phyloP scores from a whole-genome alignment of 2,797 vertebrate species.

The Squalus acanthias region DNA sequence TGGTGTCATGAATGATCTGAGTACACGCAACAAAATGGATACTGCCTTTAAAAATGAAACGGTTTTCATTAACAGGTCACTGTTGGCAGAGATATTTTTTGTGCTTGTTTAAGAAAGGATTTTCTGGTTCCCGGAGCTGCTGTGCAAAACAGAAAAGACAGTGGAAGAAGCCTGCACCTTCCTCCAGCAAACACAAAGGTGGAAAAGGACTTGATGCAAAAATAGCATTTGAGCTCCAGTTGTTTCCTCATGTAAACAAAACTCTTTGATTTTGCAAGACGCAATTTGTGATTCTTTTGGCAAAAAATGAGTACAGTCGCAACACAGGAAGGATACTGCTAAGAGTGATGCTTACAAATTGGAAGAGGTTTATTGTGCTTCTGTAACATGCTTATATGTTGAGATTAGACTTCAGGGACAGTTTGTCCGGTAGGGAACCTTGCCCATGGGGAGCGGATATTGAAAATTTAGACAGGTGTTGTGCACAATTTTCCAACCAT shows the following conservation, averaged over 20 bases:
- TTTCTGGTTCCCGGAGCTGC: background rate
- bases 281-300: slow-evolving; percentile 14
- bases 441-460: background rate
- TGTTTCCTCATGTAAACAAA: slow-evolving; percentile 30
- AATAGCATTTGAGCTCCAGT: background rate
- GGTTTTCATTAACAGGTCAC: background rate
- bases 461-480: background rate
- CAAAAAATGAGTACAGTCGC: background rate
- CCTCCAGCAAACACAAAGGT: background rate
- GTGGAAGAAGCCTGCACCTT: background rate
- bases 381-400: background rate
- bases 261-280: background rate
- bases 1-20: background rate
- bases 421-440: background rate
- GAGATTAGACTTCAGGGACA: background rate
- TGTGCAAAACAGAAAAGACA: background rate
- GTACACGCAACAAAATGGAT: background rate
- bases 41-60: background rate
- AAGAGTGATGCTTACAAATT: background rate
- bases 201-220: background rate
- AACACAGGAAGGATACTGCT: background rate
- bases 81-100: background rate
- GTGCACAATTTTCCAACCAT: background rate
- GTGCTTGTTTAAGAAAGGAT: background rate
- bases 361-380: background rate